Evolutionary conservation across 1,140 invertebrate genomes (phyloP).

Genomic region (Aphelenchoides avenae): DNA sequence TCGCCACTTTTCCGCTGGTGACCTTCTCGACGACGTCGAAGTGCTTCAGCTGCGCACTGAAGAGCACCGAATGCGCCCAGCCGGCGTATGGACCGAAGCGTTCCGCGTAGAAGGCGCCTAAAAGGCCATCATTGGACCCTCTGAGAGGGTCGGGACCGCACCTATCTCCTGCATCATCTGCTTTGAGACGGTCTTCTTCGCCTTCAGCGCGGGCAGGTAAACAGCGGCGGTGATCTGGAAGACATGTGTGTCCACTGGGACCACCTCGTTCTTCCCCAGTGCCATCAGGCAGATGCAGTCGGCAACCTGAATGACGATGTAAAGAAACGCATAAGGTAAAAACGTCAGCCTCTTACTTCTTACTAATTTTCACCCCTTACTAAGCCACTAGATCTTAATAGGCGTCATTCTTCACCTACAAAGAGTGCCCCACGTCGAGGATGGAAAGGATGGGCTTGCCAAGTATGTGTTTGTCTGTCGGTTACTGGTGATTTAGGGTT

Average conservation of each 20-base stretch:
- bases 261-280: conserved; percentile 76
- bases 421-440: too few relatives aligned
- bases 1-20: too few relatives aligned
- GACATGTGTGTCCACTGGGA: conserved; percentile 94
- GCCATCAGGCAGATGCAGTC: conserved; percentile 98
- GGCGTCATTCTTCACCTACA: too few relatives aligned
- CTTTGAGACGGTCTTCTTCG: conserved; percentile 73
- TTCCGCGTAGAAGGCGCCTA: conserved; percentile 71
- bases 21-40: too few relatives aligned
- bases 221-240: conserved; percentile 78
- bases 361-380: not conserved
- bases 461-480: too few relatives aligned
- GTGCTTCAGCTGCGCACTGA: conserved; percentile 26
- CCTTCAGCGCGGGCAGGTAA: conserved; percentile 70
- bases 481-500: too few relatives aligned
- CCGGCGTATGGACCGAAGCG: conserved; percentile 82
- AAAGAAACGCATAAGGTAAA: conserved; percentile 66
- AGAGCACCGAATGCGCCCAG: conserved; percentile 82
- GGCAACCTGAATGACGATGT: conserved; percentile 74
- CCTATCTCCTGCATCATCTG: conserved; percentile 69
- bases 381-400: not conserved
- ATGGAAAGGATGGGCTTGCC: too few relatives aligned
- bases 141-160: conserved; percentile 36
- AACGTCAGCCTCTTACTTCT: not conserved
- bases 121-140: conserved; percentile 12